Conservation (phyloP, 2,797 vertebrate species). For the Pseudochaenichthys georgianus region DNA sequence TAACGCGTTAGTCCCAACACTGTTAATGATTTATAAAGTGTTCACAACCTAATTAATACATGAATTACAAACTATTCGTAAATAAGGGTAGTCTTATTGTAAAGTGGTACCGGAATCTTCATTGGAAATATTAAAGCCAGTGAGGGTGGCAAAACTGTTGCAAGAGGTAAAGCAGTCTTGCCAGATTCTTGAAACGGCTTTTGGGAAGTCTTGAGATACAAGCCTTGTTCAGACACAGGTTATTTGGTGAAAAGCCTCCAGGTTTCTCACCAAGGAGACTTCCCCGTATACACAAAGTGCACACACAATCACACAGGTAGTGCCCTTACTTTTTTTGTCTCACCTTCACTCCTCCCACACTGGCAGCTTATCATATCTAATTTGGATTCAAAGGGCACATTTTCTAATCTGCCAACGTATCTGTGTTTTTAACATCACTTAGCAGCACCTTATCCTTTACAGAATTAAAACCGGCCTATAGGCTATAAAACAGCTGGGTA, state of each 20-base stretch:
- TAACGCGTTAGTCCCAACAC: no score
- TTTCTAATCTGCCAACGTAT: conserved; percentile 51
- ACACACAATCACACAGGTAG: not conserved
- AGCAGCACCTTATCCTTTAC: conserved; percentile 8
- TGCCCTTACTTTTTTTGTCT: conserved; percentile 15
- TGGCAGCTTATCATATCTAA: conserved; percentile 35
- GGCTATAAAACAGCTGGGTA: conserved; percentile 54
- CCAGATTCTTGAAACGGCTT: conserved; percentile 35
- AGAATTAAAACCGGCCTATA: conserved; percentile 35
- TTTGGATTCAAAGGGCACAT: conserved; percentile 70
- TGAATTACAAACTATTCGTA: no score
- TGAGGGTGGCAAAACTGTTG: conserved; percentile 25
- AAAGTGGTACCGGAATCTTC: not conserved
- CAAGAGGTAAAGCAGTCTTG: conserved; percentile 21
- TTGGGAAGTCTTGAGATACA: conserved; percentile 15
- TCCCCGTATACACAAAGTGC: not conserved
- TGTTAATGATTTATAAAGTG: no score
- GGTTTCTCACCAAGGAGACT: not conserved
- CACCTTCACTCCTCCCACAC: conserved; percentile 28
- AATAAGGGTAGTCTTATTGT: no score
- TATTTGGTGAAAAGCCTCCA: conserved; percentile 9
- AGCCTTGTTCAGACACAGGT: not conserved
- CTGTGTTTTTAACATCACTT: not conserved
- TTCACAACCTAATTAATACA: no score
- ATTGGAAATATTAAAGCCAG: conserved; percentile 12